phyloP scores from a whole-genome alignment of 1,140 invertebrate species.

The Drosophila melanica region DNA sequence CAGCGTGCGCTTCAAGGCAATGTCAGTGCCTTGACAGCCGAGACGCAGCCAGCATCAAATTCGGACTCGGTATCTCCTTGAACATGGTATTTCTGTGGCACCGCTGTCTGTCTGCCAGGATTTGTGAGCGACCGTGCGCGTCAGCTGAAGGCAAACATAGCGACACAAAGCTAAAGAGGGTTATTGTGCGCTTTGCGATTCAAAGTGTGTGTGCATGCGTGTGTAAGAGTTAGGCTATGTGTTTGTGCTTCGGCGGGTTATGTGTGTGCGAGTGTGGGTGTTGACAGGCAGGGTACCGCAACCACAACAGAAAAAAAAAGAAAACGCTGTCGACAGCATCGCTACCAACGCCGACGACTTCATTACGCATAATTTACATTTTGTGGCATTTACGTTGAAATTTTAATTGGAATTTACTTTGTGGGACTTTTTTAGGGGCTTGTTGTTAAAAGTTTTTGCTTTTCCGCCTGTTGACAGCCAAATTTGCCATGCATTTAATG shows the following conservation, averaged over 20 bases:
- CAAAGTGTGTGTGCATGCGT: conserved; percentile 1
- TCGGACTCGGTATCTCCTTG: conserved; percentile 31
- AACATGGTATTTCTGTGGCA: conserved; percentile 48
- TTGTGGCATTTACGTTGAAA: conserved; percentile 79
- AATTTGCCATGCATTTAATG: conserved; percentile 79
- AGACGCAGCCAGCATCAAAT: conserved; percentile 24
- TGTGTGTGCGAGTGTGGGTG: conserved; percentile 39
- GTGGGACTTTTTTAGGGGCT: conserved; percentile 49
- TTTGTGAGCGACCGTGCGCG: conserved; percentile 63
- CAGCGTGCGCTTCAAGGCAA: conserved; percentile 60
- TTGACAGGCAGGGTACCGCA: conserved; percentile 54
- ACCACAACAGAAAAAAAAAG: conserved; percentile 69
- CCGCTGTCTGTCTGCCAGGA: conserved; percentile 46
- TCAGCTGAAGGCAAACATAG: conserved; percentile 74
- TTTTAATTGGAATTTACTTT: conserved; percentile 83
- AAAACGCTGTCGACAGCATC: conserved; percentile 44
- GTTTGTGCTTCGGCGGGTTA: background rate
- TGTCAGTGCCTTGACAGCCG: conserved; percentile 48
- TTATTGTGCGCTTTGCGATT: conserved; percentile 37
- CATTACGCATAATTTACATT: conserved; percentile 82
- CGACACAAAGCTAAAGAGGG: conserved; percentile 67
- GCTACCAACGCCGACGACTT: conserved; percentile 58
- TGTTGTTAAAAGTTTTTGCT: conserved; percentile 66
- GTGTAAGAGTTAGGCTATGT: conserved; percentile 17
- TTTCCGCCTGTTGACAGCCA: conserved; percentile 75